These are phyloP conservation scores for Karalla daura DNA, from an alignment of 2,797 vertebrate genomes.

Conservation along the genomic window DNA sequence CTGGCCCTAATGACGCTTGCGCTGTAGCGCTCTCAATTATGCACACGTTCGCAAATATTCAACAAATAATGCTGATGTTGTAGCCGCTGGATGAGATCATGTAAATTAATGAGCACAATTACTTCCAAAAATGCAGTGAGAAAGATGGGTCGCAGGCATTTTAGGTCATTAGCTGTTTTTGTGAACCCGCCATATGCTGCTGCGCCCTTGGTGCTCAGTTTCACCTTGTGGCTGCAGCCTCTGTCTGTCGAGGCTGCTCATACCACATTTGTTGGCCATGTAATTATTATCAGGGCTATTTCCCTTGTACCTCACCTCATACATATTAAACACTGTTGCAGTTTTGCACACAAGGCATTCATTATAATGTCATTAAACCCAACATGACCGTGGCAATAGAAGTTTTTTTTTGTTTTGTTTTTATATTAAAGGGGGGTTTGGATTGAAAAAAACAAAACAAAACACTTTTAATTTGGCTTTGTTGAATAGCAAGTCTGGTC, in stretches of 20 bases:
- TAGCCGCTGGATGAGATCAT: background rate
- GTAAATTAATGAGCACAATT: background rate
- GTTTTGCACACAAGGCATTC: no score
- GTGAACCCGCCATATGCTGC: background rate
- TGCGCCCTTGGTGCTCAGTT: background rate
- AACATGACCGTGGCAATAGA: no score
- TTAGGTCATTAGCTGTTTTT: background rate
- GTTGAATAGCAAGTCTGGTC: no score
- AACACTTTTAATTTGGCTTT: no score
- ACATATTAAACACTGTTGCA: no score
- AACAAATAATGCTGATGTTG: background rate
- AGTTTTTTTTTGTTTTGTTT: no score
- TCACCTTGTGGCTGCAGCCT: background rate
- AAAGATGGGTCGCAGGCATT: background rate
- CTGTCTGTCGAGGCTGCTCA: no score
- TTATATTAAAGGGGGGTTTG: no score
- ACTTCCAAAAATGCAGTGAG: background rate
- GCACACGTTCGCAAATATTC: background rate
- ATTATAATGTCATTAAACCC: background rate
- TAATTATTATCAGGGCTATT: no score
- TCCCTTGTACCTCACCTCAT: no score
- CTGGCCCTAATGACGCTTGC: background rate
- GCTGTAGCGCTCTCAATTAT: background rate
- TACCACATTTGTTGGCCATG: no score
- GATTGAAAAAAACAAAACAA: no score